Conservation (phyloP, 2,113 vertebrate genomes). For the Caranx ignobilis region DNA sequence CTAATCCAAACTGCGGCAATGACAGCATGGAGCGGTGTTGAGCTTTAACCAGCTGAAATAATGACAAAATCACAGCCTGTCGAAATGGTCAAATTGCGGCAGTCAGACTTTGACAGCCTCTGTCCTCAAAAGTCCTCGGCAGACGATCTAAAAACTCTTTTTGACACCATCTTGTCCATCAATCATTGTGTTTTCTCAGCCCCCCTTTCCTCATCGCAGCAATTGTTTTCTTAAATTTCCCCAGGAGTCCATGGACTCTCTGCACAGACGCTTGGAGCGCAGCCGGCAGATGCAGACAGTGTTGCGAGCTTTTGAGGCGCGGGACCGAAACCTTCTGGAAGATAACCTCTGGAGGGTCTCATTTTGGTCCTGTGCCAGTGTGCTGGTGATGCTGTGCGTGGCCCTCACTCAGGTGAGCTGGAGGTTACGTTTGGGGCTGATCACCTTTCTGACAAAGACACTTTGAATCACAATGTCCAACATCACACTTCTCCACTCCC, state of each 20-base stretch:
- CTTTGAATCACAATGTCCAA: background rate
- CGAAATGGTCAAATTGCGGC: background rate
- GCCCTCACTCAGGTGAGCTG: slow-evolving; percentile 84
- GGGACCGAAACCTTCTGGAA: slow-evolving; percentile 91
- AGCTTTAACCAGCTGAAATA: background rate
- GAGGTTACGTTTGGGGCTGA: background rate
- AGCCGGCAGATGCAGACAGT: slow-evolving; percentile 90
- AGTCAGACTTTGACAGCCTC: background rate
- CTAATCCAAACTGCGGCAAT: background rate
- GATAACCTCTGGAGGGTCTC: slow-evolving; percentile 90
- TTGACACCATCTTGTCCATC: background rate
- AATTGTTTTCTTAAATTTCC: background rate
- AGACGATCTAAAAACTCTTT: background rate
- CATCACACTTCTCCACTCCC: background rate
- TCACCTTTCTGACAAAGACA: background rate
- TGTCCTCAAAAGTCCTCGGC: background rate
- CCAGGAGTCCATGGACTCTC: slow-evolving; percentile 89
- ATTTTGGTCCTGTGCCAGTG: slow-evolving; percentile 90
- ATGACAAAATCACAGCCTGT: background rate
- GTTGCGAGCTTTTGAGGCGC: slow-evolving; percentile 89
- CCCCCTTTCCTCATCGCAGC: background rate
- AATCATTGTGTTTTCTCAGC: background rate
- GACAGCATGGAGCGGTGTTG: background rate
- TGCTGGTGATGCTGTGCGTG: slow-evolving; percentile 88
- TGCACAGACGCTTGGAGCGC: slow-evolving; percentile 87